phyloP scores from a whole-genome alignment of 2,888 invertebrate species.

The Eupithecia vulgata region DNA sequence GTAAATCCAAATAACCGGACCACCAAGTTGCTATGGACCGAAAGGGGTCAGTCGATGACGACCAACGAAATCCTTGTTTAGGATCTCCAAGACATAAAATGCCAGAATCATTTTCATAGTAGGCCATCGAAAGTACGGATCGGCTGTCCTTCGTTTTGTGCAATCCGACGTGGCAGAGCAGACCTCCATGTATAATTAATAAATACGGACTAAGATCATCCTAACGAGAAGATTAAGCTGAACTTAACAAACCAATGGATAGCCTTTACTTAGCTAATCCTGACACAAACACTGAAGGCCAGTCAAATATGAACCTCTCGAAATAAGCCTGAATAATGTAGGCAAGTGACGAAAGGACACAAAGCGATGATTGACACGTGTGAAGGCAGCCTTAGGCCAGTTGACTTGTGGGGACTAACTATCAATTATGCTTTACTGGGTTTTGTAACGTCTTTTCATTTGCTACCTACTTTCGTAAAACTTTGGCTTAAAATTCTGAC shows the following conservation, averaged over 20 bases:
- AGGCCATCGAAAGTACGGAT: too few species aligned
- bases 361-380: constrained; percentile 23
- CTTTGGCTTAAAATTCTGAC: background rate
- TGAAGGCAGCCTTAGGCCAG: constrained; percentile 8
- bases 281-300: background rate
- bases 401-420: background rate
- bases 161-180: too few species aligned
- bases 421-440: constrained; percentile 18
- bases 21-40: too few species aligned
- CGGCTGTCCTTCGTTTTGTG: too few species aligned
- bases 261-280: background rate
- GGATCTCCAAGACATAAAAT: too few species aligned
- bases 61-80: too few species aligned
- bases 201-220: background rate
- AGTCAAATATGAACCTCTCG: background rate
- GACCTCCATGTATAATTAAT: background rate
- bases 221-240: background rate
- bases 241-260: background rate
- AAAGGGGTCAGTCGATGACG: too few species aligned
- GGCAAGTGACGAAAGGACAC: constrained; percentile 17
- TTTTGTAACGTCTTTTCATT: constrained; percentile 23
- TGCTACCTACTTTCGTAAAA: constrained; percentile 8
- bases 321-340: constrained; percentile 14
- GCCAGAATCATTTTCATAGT: too few species aligned
- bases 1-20: too few species aligned